Evolutionary conservation across 2,797 vertebrate species (phyloP).

Genomic region (Hippoglossus hippoglossus): DNA sequence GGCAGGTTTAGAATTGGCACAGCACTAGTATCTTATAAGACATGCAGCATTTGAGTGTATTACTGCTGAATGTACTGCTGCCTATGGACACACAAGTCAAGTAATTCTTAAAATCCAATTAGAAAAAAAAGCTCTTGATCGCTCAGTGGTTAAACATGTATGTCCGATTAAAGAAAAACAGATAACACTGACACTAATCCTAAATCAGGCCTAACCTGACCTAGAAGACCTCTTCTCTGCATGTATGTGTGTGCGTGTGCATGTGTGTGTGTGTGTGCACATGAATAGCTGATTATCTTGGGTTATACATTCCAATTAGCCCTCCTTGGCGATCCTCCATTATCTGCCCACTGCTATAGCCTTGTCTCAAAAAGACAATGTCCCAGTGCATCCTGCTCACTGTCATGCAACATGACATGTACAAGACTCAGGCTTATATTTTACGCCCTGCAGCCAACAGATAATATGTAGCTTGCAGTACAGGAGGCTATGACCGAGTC

Average conservation of each 20-base stretch:
- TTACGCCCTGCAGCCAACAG: constrained; percentile 23
- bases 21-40: constrained; percentile 23
- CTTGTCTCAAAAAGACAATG: constrained; percentile 44
- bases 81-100: constrained; percentile 37
- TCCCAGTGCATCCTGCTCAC: constrained; percentile 34
- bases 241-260: constrained; percentile 8
- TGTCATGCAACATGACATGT: constrained; percentile 46
- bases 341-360: constrained; percentile 35
- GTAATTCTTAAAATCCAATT: constrained; percentile 66
- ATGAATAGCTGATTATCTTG: constrained; percentile 28
- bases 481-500: neutral
- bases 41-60: constrained; percentile 28
- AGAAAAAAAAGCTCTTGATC: constrained; percentile 59
- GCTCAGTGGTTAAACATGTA: constrained; percentile 54
- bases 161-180: constrained; percentile 56
- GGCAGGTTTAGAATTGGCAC: too few species aligned
- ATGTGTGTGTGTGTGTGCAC: constrained; percentile 13
- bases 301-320: constrained; percentile 27
- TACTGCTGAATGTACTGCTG: constrained; percentile 26
- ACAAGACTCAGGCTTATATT: constrained; percentile 1
- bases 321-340: constrained; percentile 41
- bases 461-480: constrained; percentile 26
- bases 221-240: neutral
- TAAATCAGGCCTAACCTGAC: constrained; percentile 33
- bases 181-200: constrained; percentile 59